These are phyloP conservation scores for Dasysyrphus tricinctus DNA, from an alignment of 2,888 invertebrate species.

Conservation along the genomic window DNA sequence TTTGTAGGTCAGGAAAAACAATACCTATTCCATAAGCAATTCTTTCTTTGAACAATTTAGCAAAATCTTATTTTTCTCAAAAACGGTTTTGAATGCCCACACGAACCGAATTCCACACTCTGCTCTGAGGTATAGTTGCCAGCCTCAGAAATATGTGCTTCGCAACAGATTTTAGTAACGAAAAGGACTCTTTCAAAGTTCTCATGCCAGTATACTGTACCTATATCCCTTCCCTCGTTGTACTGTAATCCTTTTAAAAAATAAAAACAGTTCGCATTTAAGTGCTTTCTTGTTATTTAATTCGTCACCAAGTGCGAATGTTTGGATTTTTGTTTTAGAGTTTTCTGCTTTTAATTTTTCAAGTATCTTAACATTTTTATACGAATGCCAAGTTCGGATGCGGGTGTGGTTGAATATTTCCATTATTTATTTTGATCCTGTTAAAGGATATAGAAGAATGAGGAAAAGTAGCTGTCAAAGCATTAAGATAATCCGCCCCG, in stretches of 20 bases:
- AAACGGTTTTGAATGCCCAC: no score
- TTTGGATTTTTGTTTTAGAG: slow-evolving; percentile 57
- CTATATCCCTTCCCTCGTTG: not conserved
- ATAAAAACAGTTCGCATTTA: slow-evolving; percentile 59
- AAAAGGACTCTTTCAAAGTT: not conserved
- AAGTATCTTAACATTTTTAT: no score
- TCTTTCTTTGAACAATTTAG: no score
- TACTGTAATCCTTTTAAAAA: slow-evolving; percentile 68
- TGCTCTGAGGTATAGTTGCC: no score
- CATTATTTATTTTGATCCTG: slow-evolving; percentile 16
- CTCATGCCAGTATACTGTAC: not conserved
- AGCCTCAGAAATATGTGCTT: not conserved
- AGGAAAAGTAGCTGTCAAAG: slow-evolving; percentile 61
- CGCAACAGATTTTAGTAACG: no score
- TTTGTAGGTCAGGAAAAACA: no score
- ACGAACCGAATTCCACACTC: no score
- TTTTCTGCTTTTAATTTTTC: slow-evolving; percentile 25
- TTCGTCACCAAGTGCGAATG: slow-evolving; percentile 40
- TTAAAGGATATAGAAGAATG: not conserved
- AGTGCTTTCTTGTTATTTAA: slow-evolving; percentile 71
- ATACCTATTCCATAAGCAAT: no score
- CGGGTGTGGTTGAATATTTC: slow-evolving; percentile 10
- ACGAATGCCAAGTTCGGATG: not conserved
- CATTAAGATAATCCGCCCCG: slow-evolving; percentile 68
- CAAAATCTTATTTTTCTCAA: no score